Percentiles rank a stretch among this genome's conserved stretches.
Conservation (phyloP, 30 jellyfish, hydroid and myxozoan genomes). For the Hydra vulgaris region DNA sequence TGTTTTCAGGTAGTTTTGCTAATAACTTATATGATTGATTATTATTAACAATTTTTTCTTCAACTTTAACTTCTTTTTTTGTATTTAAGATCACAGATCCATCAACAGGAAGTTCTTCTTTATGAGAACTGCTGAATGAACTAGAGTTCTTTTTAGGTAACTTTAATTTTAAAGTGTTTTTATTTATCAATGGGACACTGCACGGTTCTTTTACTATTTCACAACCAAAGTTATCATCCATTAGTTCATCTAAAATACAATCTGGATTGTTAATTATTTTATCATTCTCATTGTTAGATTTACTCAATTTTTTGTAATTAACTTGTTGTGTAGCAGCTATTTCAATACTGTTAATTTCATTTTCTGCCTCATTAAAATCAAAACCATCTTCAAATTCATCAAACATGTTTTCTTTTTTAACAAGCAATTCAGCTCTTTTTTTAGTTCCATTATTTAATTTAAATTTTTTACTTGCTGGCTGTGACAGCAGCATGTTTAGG, state of each 20-base stretch:
- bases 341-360: constrained; percentile 31
- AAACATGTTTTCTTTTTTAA: background rate
- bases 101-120: background rate
- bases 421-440: background rate
- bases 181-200: background rate
- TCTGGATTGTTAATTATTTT: background rate
- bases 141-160: background rate
- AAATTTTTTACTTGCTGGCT: constrained; percentile 15
- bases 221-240: constrained; percentile 12
- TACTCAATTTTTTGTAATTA: too few species aligned
- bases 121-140: background rate
- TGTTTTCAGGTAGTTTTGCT: background rate
- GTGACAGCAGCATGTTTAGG: background rate
- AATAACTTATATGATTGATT: background rate
- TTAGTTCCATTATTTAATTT: background rate
- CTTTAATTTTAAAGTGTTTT: background rate
- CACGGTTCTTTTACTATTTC: background rate
- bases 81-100: background rate
- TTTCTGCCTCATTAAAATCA: constrained; percentile 31
- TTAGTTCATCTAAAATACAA: constrained; percentile 1
- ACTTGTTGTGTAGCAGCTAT: constrained; percentile 37
- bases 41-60: background rate
- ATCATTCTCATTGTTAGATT: background rate
- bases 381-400: constrained; percentile 24
- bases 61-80: background rate